Percentiles rank a stretch among this genome's conserved stretches.
These are phyloP conservation scores for Empis stercorea DNA, from an alignment of 2,888 invertebrate genomes.

Conservation along the genomic window DNA sequence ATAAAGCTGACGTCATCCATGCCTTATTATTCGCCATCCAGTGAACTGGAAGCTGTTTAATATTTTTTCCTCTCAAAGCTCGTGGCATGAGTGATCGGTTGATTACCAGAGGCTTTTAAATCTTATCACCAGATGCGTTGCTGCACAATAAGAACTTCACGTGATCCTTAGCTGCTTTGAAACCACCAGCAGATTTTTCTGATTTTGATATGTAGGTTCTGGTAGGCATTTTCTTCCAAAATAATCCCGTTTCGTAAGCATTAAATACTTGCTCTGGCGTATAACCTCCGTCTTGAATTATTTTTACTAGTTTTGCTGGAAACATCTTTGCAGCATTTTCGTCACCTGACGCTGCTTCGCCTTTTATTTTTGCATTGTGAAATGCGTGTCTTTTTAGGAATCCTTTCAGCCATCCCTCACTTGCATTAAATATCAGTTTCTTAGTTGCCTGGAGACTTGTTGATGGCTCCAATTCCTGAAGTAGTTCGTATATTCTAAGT, in stretches of 20 bases:
- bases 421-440: slow-evolving; percentile 5
- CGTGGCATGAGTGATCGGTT: slow-evolving; percentile 16
- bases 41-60: slow-evolving; percentile 17
- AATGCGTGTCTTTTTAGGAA: slow-evolving; percentile 7
- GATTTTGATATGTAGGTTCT: slow-evolving; percentile 19
- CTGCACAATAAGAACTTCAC: slow-evolving; percentile 19
- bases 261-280: slow-evolving; percentile 16
- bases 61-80: slow-evolving; percentile 15
- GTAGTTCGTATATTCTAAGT: slow-evolving; percentile 9
- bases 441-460: slow-evolving; percentile 7
- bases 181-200: slow-evolving; percentile 10
- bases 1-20: slow-evolving; percentile 15
- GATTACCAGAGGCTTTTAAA: slow-evolving; percentile 19
- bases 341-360: slow-evolving; percentile 8
- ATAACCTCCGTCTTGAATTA: slow-evolving; percentile 14
- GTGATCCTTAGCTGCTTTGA: slow-evolving; percentile 16
- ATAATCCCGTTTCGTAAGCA: slow-evolving; percentile 17
- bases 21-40: slow-evolving; percentile 19
- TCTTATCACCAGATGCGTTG: slow-evolving; percentile 14
- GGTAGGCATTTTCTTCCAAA: slow-evolving; percentile 23
- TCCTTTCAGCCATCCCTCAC: slow-evolving; percentile 5
- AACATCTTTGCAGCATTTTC: slow-evolving; percentile 6
- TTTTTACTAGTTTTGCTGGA: slow-evolving; percentile 9
- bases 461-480: slow-evolving; percentile 5
- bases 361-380: slow-evolving; percentile 7